These are phyloP conservation scores for Halesus radiatus DNA, from an alignment of 1,140 invertebrate species.

Conservation along the genomic window DNA sequence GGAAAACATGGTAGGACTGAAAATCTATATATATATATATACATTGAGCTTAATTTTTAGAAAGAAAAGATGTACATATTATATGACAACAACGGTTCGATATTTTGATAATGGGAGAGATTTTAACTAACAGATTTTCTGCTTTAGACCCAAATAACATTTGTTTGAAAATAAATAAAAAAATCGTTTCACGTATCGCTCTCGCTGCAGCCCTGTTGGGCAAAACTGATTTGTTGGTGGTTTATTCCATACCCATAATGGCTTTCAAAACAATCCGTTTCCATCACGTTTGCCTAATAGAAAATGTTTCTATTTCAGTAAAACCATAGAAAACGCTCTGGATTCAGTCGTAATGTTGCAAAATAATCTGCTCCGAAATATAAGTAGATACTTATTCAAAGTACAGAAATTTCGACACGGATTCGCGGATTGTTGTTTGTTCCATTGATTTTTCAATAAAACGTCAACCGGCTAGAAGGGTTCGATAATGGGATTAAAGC, in stretches of 20 bases:
- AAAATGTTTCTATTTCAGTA: conserved; percentile 1
- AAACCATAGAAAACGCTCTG: neutral
- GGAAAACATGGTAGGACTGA: too few relatives aligned
- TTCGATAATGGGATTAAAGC: neutral
- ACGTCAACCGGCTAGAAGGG: neutral
- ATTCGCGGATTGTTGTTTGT: conserved; percentile 1
- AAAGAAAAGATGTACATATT: too few relatives aligned
- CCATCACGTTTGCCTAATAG: neutral
- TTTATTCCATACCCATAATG: conserved; percentile 3
- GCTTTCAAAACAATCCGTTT: neutral
- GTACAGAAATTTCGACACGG: neutral
- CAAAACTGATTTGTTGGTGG: conserved; percentile 1
- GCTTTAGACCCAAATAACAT: too few relatives aligned
- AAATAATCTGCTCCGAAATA: neutral
- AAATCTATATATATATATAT: too few relatives aligned
- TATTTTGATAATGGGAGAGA: too few relatives aligned
- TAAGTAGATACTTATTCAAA: neutral
- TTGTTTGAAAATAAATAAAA: too few relatives aligned
- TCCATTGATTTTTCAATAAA: conserved; percentile 7
- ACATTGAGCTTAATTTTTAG: too few relatives aligned
- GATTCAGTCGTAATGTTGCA: neutral
- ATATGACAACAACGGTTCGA: too few relatives aligned
- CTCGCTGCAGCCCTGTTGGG: neutral
- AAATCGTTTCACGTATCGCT: neutral
- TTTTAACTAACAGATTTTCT: too few relatives aligned